phyloP scores from a whole-genome alignment of 2,888 invertebrate species.

The Tanytarsus gracilentus region DNA sequence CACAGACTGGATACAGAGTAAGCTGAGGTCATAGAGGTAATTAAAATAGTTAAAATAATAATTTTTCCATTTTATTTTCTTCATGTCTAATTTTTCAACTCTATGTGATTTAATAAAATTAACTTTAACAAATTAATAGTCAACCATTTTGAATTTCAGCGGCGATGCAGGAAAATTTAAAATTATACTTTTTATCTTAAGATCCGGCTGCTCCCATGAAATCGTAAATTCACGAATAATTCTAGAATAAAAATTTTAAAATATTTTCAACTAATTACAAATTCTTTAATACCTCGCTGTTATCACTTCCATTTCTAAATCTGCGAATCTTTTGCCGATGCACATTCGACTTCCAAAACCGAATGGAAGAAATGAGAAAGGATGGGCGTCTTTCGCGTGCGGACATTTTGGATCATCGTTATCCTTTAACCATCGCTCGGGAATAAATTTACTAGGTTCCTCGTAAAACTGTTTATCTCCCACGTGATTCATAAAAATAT shows the following conservation, averaged over 20 bases:
- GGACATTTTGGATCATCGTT: conserved; percentile 40
- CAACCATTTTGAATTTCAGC: conserved; percentile 40
- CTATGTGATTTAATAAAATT: too few relatives aligned
- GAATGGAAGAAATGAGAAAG: conserved; percentile 55
- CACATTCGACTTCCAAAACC: conserved; percentile 54
- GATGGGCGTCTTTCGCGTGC: conserved; percentile 46
- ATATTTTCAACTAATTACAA: too few relatives aligned
- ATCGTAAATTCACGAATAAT: not conserved
- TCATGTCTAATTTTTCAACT: too few relatives aligned
- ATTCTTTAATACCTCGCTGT: too few relatives aligned
- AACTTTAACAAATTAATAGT: too few relatives aligned
- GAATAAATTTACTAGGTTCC: conserved; percentile 50
- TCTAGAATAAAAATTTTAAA: not conserved
- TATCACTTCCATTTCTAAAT: not conserved
- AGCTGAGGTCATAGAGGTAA: conserved; percentile 42
- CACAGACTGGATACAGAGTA: conserved; percentile 55
- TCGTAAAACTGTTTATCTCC: conserved; percentile 55
- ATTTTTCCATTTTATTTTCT: too few relatives aligned
- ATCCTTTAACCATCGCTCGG: conserved; percentile 56
- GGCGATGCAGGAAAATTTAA: conserved; percentile 38
- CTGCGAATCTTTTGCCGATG: conserved; percentile 51
- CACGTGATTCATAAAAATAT: conserved; percentile 62
- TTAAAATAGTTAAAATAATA: not conserved
- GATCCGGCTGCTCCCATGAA: conserved; percentile 5
- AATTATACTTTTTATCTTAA: conserved; percentile 30